Conservation (phyloP, 2,888 invertebrate species). For the Hydrotaea cyrtoneurina region DNA sequence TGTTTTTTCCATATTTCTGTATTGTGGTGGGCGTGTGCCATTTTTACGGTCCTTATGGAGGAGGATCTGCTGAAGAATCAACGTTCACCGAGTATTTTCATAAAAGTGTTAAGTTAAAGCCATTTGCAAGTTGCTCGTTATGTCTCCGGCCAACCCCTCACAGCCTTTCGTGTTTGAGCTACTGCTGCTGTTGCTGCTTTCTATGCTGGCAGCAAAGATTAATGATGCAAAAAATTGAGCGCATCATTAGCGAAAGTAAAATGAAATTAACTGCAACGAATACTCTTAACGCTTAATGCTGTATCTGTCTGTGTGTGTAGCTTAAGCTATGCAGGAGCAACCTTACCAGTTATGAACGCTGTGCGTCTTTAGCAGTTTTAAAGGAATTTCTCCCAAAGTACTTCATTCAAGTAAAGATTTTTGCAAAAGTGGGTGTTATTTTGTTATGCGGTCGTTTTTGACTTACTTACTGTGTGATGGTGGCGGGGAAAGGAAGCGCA, state of each 20-base stretch:
- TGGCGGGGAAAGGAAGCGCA: too few relatives aligned
- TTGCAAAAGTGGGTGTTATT: not conserved
- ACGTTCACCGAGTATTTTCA: not conserved
- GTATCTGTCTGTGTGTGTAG: not conserved
- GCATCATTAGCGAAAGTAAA: constrained; percentile 66
- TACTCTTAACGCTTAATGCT: not conserved
- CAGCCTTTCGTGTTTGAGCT: too few relatives aligned
- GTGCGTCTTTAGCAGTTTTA: not conserved
- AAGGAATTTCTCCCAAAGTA: not conserved
- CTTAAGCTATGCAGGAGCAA: not conserved
- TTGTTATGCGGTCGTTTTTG: not conserved
- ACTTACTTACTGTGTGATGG: too few relatives aligned
- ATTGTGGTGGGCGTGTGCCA: too few relatives aligned
- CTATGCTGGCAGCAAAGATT: constrained; percentile 45
- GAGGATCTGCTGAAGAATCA: too few relatives aligned
- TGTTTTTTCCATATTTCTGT: too few relatives aligned
- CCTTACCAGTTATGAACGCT: not conserved
- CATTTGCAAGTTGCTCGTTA: not conserved
- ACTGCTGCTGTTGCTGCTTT: too few relatives aligned
- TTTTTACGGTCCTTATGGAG: too few relatives aligned
- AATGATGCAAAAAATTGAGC: constrained; percentile 66
- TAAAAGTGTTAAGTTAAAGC: constrained; percentile 37
- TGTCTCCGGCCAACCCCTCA: too few relatives aligned
- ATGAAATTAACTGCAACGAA: constrained; percentile 64
- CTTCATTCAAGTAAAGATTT: not conserved